Base-by-base conservation (phyloP, 1,140 invertebrate species). In the Drosophila repleta region DNA sequence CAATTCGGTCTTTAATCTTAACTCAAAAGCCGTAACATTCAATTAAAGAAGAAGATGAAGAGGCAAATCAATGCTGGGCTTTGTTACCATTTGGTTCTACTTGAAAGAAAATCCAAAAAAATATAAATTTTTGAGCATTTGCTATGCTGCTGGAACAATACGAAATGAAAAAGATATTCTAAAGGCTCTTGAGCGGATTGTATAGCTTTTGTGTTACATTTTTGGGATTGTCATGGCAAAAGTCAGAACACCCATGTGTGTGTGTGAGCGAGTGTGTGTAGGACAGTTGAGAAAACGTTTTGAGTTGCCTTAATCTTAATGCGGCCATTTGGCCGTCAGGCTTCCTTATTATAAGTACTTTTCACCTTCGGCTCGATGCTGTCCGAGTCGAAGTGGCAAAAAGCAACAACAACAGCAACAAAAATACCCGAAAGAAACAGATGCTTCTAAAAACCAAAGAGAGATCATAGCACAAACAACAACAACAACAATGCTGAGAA, bases 381-480 rank as follows among this genome's bases (percentile, higher is more conserved):
- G 74, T 76, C 65, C 66, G 48, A 70, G 66, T 45, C 71, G 65
- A 75, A 78, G 73, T 80, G 79, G 70, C 65, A 70, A 66, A 61
- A 66, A 53, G 58, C 64, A 78, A 24, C 41, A 62, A 78, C 61
- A 55, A 29, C 51, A 62, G 43, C 79, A 73, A 51, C 68, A 49
- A 73, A 57, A 58, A 68, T 73, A 73, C 18, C 26, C 45, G 53
- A 46, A 39, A 80, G 78, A 71, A 84, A 85, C 81, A 85, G 82
- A 85, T 85, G 67, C 67, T 85, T 85, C 82, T 75, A 87, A 71
- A 87, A 71, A 55, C 61, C 69, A 15, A 15, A 61, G 78, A 87
- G 70, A 76, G 81, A 85, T 85, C 82, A 85, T 87, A 87, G 85
- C 82, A 60, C 81, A 64, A 49, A 53, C 32, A 69, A 73, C 55